Base-by-base conservation (phyloP, 2,888 invertebrate genomes). In the Schizotus pectinicornis region DNA sequence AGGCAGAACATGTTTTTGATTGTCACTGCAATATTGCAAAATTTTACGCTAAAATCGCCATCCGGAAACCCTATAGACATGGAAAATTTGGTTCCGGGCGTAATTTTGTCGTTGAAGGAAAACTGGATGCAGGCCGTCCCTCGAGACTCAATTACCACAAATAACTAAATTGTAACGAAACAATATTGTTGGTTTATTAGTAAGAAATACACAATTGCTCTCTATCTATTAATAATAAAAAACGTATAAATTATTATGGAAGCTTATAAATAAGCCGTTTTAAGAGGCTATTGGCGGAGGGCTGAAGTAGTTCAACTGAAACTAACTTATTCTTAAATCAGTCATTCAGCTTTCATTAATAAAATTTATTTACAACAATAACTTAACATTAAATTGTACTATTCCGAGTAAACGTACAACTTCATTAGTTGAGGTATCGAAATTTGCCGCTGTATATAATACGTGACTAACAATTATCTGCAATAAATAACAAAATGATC, bases 1-100 rank as follows among this genome's bases (percentile, higher is more conserved):
- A 81, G 89, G 1, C 88, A 87, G 63, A 81, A 82, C 63, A 79
- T 89, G 74, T 90, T 89, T 73, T 81, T 86, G 59, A 80, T 86
- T 6, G 81, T 86, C 32, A 71, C 86, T 0, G 81, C 81, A 0
- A 79, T 90, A 60, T 80, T 88, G 75, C 89, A 90, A 68, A 84
- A 86, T 41, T 90, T 88, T 71, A 77, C 62, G 1, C 63, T 72
- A 35, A 45, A 62, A 50, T 37, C 61, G 3, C 31, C 58, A 1
- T 45, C 52, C 34, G 50, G 52, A 5, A 22, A 38, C 35, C 38
- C 34, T n/a, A 7, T 63, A 8, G 47, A 51, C 30, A n/a, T 59
- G 1, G 11, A 12, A 31, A 31, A 55, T 38, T 6, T 42, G 22
- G 39, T 51, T 13, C 58, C 62, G 7, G 62, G 62, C 7, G 41